Percentiles rank a stretch among this genome's conserved stretches.
phyloP scores from a whole-genome alignment of 2,113 vertebrate genomes.

The Scomber japonicus region DNA sequence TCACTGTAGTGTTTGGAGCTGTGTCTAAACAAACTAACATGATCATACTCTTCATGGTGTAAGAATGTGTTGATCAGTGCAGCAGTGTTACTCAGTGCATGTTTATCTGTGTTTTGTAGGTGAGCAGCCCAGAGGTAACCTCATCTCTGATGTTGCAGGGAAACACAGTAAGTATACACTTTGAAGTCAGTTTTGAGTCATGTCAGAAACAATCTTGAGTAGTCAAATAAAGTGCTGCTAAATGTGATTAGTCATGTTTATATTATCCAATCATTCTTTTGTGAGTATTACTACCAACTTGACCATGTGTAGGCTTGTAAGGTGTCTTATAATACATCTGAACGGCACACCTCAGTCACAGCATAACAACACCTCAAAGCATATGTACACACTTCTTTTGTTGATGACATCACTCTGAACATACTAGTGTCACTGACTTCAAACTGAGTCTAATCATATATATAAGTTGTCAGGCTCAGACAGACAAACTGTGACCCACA shows the following conservation, averaged over 20 bases:
- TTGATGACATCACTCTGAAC: not conserved
- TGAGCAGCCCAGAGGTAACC: conserved; percentile 61
- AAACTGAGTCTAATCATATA: not conserved
- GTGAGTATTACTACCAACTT: not conserved
- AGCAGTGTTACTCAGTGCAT: no score
- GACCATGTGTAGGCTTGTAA: not conserved
- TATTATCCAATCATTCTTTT: not conserved
- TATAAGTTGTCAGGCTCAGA: no score
- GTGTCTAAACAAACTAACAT: no score
- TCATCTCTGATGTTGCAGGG: conserved; percentile 49
- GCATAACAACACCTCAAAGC: not conserved
- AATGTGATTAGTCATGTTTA: no score
- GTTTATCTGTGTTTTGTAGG: conserved; percentile 57
- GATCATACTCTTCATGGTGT: no score
- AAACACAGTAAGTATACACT: conserved; percentile 54
- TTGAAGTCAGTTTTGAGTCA: not conserved
- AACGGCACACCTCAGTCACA: not conserved
- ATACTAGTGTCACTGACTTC: not conserved
- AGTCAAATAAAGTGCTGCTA: not conserved
- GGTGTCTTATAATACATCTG: not conserved
- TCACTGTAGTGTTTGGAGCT: no score
- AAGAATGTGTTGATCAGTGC: no score
- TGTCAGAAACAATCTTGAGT: not conserved
- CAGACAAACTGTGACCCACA: no score
- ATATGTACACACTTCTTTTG: not conserved